Conservation (phyloP, 2,797 vertebrate species). For the Eulemur albifrons region DNA sequence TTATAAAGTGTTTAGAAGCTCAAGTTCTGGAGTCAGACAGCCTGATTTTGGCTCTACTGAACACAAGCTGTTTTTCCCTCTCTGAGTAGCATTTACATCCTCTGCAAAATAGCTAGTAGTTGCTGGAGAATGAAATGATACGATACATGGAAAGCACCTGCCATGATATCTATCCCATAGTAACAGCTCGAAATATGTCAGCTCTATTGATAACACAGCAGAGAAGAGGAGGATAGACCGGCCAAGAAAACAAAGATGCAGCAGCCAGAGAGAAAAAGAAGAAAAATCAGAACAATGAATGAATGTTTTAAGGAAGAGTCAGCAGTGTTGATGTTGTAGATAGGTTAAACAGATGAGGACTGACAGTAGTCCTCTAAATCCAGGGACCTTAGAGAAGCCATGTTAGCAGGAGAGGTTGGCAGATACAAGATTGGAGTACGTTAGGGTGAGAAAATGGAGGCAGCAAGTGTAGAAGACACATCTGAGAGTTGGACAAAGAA, state of each 20-base stretch:
- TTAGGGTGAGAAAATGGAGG: background rate
- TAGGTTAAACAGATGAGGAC: background rate
- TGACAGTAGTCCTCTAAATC: background rate
- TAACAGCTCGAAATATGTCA: background rate
- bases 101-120: background rate
- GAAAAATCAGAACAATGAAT: background rate
- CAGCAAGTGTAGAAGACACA: background rate
- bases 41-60: background rate
- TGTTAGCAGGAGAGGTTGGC: background rate
- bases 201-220: background rate
- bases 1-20: background rate
- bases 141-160: background rate
- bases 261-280: background rate
- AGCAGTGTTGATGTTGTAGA: background rate
- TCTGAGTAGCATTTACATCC: background rate
- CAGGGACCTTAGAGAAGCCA: background rate
- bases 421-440: background rate
- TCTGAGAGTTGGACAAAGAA: background rate
- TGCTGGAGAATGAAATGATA: background rate
- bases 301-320: background rate
- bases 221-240: background rate
- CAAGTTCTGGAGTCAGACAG: background rate
- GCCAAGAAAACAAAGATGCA: background rate
- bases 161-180: background rate
- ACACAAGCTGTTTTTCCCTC: background rate